Percentiles rank a stretch among this genome's conserved stretches.
These are phyloP conservation scores for Junonia oenone DNA, from an alignment of 2,888 invertebrate species.

Conservation along the genomic window DNA sequence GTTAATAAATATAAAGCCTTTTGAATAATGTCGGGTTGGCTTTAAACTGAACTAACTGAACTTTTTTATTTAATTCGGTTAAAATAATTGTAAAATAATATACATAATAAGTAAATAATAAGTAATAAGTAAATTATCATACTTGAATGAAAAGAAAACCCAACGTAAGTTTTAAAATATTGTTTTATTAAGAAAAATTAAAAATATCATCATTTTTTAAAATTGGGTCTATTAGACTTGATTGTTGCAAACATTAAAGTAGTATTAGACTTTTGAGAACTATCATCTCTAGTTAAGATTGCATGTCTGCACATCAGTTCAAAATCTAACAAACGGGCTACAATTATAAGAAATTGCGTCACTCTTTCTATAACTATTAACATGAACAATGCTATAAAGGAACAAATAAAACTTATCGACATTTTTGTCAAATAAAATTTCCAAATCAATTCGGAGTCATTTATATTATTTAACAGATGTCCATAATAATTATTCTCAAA, in stretches of 20 bases:
- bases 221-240: background rate
- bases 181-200: background rate
- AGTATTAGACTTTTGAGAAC: slow-evolving; percentile 29
- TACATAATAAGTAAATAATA: background rate
- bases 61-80: background rate
- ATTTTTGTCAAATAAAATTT: slow-evolving; percentile 46
- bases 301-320: slow-evolving; percentile 61
- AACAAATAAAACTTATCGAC: slow-evolving; percentile 41
- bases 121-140: background rate
- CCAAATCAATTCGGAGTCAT: slow-evolving; percentile 34
- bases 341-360: slow-evolving; percentile 37
- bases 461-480: slow-evolving; percentile 34
- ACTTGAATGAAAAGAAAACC: too few species aligned
- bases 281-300: slow-evolving; percentile 42
- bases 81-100: background rate
- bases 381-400: slow-evolving; percentile 42
- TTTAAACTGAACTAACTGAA: too few species aligned
- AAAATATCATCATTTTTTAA: background rate
- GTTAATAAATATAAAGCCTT: too few species aligned
- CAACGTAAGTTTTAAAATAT: too few species aligned
- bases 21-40: too few species aligned
- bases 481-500: slow-evolving; percentile 39
- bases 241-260: slow-evolving; percentile 4
- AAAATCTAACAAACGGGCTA: slow-evolving; percentile 55
- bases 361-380: slow-evolving; percentile 49